A percentile compares a stretch with the other conserved stretches of the same genome.
Evolutionary conservation across 1,140 invertebrate species (phyloP).

Genomic region (Nomia melanderi): DNA sequence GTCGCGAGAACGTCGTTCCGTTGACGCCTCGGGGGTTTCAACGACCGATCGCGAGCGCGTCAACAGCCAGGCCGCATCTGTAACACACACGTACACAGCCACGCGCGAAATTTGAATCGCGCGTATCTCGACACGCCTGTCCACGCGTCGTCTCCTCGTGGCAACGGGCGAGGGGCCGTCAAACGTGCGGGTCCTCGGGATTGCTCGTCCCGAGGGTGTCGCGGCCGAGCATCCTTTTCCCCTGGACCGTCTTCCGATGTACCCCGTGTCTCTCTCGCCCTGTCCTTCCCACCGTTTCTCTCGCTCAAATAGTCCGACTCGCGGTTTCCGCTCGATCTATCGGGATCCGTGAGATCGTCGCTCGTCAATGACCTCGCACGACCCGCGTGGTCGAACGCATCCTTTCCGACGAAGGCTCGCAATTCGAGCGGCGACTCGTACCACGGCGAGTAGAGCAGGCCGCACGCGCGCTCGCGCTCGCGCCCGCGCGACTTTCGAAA

Average conservation of each 20-base stretch:
- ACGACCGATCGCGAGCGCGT: constrained; percentile 31
- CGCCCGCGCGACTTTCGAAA: constrained; percentile 14
- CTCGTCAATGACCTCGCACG: not conserved
- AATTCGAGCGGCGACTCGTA: constrained; percentile 4
- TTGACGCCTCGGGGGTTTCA: constrained; percentile 15
- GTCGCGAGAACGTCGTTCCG: constrained; percentile 25
- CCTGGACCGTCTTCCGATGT: not conserved
- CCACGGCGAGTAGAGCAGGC: not conserved
- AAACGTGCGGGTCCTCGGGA: constrained; percentile 46
- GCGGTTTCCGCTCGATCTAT: too few relatives aligned
- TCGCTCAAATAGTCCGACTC: too few relatives aligned
- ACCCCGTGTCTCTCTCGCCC: not conserved
- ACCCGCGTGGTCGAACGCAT: not conserved
- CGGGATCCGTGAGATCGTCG: not conserved
- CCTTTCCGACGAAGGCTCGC: not conserved
- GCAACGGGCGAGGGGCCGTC: constrained; percentile 54
- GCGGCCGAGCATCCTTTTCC: constrained; percentile 36
- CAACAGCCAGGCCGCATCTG: constrained; percentile 63
- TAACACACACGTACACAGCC: constrained; percentile 59
- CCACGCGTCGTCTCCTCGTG: constrained; percentile 47
- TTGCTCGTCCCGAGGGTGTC: constrained; percentile 44
- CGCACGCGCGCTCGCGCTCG: not conserved
- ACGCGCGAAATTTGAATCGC: constrained; percentile 53
- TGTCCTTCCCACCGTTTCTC: not conserved
- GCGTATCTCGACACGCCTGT: constrained; percentile 38